Evolutionary conservation across 2,888 invertebrate species (phyloP), one percentile per base, ranked within the genome.

Genomic region (Cremastinae sp.): DNA sequence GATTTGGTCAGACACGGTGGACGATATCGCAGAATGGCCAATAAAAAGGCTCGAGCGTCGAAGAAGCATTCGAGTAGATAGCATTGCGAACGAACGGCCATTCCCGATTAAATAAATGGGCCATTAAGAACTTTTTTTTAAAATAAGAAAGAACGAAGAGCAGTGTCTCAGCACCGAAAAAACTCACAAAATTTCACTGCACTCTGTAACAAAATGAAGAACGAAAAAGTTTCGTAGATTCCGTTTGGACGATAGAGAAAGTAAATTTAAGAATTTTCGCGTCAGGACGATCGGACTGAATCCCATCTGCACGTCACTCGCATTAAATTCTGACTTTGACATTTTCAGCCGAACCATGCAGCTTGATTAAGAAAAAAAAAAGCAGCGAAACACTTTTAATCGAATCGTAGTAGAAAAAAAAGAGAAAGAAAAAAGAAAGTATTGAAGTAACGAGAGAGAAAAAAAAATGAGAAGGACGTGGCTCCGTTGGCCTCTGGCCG

Each of bases 401-500:
- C n/a, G 20, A 38, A 41, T 38, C 18, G 38, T 8, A 51, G 4
- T 49, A 18, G 54, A 41, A 66, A 10, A 16, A 22, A 36, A 64
- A 79, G 64, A 69, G 18, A 61, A 51, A 81, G 74, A 71, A 38
- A 64, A 73, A 62, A 74, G 4, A 43, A 62, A 12, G 8, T 69
- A 59, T 62, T 54, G 12, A 38, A 68, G 65, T 20, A 64, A 69
- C 3, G 56, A 58, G 20, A 36, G 56, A 74, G 28, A 41, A 38
- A 69, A 64, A 64, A 75, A 62, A 72, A 66, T 73, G 75, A 76
- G 69, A 68, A 80, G 70, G 78, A 75, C 78, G 70, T 72, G 75
- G 78, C 69, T 76, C 73, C 78, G 70, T 74, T 81, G 83, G 83
- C 84, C 81, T 61, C 34, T 64, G 87, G 88, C 84, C 88, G 88